Evolutionary conservation across 2,113 vertebrate genomes (phyloP).

Genomic region (Coregonus clupeaformis): DNA sequence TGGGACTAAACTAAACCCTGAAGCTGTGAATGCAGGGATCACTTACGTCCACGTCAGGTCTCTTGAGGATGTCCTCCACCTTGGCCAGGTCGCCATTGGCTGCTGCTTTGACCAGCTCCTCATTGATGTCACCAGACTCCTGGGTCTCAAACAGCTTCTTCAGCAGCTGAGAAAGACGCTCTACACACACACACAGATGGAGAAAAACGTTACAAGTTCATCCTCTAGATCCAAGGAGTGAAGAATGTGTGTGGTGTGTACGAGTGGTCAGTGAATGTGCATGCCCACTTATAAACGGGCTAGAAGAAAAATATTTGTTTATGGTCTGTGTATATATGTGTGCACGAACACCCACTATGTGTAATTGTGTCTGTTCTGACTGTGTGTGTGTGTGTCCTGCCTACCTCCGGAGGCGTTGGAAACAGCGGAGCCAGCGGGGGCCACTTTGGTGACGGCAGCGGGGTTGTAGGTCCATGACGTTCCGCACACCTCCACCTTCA

Average conservation of each 20-base stretch:
- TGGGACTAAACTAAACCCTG: background rate
- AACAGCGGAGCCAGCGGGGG: conserved; percentile 93
- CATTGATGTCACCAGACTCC: conserved; percentile 97
- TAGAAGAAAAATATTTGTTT: too few relatives aligned
- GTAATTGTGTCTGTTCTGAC: background rate
- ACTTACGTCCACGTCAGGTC: conserved; percentile 94
- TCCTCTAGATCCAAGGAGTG: background rate
- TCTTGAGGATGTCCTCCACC: conserved; percentile 96
- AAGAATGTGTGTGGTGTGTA: background rate
- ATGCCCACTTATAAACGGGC: background rate
- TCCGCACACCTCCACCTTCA: conserved; percentile 98
- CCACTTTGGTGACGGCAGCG: conserved; percentile 96
- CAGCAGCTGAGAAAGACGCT: conserved; percentile 93
- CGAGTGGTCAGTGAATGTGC: background rate
- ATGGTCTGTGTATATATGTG: background rate
- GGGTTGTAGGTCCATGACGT: conserved; percentile 99
- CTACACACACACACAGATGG: conserved; percentile 61
- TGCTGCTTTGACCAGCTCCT: conserved; percentile 97
- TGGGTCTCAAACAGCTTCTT: conserved; percentile 99
- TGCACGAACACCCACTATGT: background rate
- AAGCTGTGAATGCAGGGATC: background rate
- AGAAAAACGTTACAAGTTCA: background rate
- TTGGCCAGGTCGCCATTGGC: conserved; percentile 97
- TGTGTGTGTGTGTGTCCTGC: conserved; percentile 37
- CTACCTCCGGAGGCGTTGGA: conserved; percentile 97